Conservation (phyloP, 1,140 invertebrate species). For the Leptopilina boulardi region DNA sequence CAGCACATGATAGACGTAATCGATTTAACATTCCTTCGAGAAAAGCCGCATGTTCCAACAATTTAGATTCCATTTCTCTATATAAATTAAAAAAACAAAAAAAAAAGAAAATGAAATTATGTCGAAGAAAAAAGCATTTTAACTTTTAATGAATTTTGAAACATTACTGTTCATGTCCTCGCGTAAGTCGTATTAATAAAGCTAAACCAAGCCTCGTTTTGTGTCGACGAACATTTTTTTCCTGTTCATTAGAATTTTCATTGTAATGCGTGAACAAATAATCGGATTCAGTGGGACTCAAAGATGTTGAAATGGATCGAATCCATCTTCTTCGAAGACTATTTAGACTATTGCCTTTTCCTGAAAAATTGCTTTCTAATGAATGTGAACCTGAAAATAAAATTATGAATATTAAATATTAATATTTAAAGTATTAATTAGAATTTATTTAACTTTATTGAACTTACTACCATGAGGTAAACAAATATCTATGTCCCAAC, state of each 20-base stretch:
- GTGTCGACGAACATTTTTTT: slow-evolving; percentile 56
- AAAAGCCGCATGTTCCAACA: slow-evolving; percentile 88
- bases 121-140: too few relatives aligned
- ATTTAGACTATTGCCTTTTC: slow-evolving; percentile 72
- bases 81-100: slow-evolving; percentile 38
- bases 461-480: slow-evolving; percentile 63
- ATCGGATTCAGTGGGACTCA: slow-evolving; percentile 69
- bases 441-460: background rate
- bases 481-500: slow-evolving; percentile 68
- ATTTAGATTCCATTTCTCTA: slow-evolving; percentile 81
- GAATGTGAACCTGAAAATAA: slow-evolving; percentile 67
- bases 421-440: background rate
- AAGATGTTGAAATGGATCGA: slow-evolving; percentile 76
- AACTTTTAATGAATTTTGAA: background rate
- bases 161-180: slow-evolving; percentile 65
- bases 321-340: slow-evolving; percentile 79
- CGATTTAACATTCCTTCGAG: slow-evolving; percentile 87
- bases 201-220: slow-evolving; percentile 77
- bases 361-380: slow-evolving; percentile 64
- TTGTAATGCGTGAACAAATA: slow-evolving; percentile 68
- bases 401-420: background rate
- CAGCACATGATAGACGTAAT: slow-evolving; percentile 78
- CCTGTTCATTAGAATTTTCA: slow-evolving; percentile 43
- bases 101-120: too few relatives aligned
- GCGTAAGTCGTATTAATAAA: slow-evolving; percentile 72